These are phyloP conservation scores for Mirza zaza DNA, from an alignment of 2,113 vertebrate species.

Conservation along the genomic window DNA sequence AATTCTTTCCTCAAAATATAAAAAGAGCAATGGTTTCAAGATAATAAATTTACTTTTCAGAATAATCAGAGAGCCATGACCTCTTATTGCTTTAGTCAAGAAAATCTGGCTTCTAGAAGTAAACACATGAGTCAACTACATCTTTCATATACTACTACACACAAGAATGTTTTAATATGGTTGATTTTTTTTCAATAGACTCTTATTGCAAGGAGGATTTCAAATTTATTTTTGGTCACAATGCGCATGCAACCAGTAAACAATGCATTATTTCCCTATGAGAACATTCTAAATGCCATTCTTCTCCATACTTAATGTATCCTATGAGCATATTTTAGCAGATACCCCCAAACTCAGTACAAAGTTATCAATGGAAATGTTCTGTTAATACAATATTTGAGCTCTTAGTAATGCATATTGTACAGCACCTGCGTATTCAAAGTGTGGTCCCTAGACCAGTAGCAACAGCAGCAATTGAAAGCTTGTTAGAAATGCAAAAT, in stretches of 20 bases:
- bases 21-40: not conserved
- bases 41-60: not conserved
- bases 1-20: not conserved
- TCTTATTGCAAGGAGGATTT: constrained; percentile 21
- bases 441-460: not conserved
- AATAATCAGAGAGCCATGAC: not conserved
- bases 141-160: not conserved
- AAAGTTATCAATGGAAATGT: not conserved
- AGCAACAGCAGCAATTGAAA: not conserved
- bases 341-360: not conserved
- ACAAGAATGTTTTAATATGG: not conserved
- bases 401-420: not conserved
- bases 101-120: not conserved
- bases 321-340: not conserved
- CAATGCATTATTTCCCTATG: not conserved
- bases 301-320: not conserved
- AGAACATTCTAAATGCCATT: not conserved
- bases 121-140: not conserved
- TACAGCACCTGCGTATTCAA: not conserved
- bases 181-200: not conserved
- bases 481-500: not conserved
- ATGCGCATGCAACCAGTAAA: not conserved
- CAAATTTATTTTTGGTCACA: not conserved
- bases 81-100: not conserved
- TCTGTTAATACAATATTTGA: not conserved